Percentiles rank a stretch among this genome's conserved stretches.
Conservation (phyloP, 1,140 invertebrate genomes). For the Halesus radiatus region DNA sequence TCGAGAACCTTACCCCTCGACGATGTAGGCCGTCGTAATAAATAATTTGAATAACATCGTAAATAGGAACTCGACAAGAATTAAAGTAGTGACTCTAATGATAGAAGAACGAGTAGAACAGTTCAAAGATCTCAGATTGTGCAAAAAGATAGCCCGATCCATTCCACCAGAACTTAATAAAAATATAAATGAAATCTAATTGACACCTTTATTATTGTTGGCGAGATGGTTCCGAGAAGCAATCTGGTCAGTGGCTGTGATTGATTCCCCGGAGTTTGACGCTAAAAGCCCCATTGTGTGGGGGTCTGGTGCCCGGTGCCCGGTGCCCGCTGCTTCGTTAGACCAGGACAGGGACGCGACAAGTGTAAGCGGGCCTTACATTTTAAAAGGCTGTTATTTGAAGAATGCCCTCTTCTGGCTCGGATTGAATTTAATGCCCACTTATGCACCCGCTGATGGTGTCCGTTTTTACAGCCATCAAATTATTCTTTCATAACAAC, state of each 20-base stretch:
- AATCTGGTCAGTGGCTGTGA: conserved; percentile 36
- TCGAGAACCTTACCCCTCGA: no score
- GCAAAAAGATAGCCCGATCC: not conserved
- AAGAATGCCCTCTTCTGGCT: conserved; percentile 39
- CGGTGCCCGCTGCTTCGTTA: conserved; percentile 30
- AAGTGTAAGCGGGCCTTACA: conserved; percentile 45
- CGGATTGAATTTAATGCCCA: conserved; percentile 43
- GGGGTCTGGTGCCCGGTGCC: no score
- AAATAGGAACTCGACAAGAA: no score
- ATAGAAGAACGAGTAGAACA: no score
- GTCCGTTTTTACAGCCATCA: conserved; percentile 38
- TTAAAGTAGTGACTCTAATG: no score
- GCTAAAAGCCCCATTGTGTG: conserved; percentile 55
- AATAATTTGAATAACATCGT: no score
- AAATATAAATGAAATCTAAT: conserved; percentile 25
- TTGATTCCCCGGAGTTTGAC: conserved; percentile 53
- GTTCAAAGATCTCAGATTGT: not conserved
- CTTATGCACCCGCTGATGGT: conserved; percentile 36
- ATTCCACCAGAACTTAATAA: not conserved
- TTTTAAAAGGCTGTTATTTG: conserved; percentile 47
- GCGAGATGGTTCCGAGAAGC: conserved; percentile 25
- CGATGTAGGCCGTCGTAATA: no score
- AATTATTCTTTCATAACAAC: conserved; percentile 34
- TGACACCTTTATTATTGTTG: conserved; percentile 36
- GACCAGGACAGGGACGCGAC: conserved; percentile 31